Base-by-base conservation (phyloP, 2,888 invertebrate genomes). In the Cheilosia vernalis region DNA sequence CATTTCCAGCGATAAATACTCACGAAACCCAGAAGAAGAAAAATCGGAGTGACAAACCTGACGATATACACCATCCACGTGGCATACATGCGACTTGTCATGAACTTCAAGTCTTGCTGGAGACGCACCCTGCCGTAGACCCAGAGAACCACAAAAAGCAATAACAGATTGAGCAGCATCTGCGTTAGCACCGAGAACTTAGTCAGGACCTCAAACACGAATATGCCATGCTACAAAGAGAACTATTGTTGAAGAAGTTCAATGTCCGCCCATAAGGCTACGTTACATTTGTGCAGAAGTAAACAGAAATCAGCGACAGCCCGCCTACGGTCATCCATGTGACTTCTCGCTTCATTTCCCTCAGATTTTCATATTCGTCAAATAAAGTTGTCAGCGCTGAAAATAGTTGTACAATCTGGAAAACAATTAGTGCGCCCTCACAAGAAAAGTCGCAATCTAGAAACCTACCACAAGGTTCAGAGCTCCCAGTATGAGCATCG, bases 81-180 rank as follows among this genome's bases (percentile, higher is more conserved):
- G 13, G 81, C 67, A 19, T 95, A 89, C 51, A 94, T 94, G 70
- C 92, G 93, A 0, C 94, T 94, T 95, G 95, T 95, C 95, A 95
- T 95, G 90, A 95, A 95, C 87, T 94, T 93, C 0, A 95, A 90
- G 88, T 96, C 95, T 9, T 93, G 90, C 40, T 93, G 93, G 49
- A 95, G 93, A 81, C 93, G 93, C 7, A 92, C 90, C 7, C 93
- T 92, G 88, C 97, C 97, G 89, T 97, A 97, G 30, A 95, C 94
- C 95, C 96, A 97, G 0, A 95, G 94, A 4, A 97, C 94, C 10
- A 96, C 95, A 56, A 95, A 91, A n/a, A 96, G 94, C 92, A 97
- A 97, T 87, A 96, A 93, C 4, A 95, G 92, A 60, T 93, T 97
- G 96, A 97, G 83, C 96, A 97, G 2, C 97, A 97, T 91, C 93